A percentile compares a stretch with the other conserved stretches of the same genome.
Conservation (phyloP, 1,140 invertebrate genomes). For the Berghia stephanieae region DNA sequence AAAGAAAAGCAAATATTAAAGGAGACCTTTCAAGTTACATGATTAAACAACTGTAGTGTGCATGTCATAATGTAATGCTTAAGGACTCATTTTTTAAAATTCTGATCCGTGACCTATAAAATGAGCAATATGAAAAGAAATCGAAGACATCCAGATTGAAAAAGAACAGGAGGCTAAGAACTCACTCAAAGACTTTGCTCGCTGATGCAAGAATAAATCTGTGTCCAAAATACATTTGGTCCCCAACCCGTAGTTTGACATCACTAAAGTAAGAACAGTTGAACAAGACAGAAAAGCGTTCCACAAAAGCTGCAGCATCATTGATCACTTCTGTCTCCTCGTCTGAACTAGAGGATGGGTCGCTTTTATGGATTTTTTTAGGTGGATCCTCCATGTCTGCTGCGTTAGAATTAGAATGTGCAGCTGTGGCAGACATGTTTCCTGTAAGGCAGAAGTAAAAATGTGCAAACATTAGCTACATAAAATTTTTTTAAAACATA, state of each 20-base stretch:
- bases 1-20: too few species aligned
- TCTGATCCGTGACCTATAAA: neutral
- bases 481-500: too few species aligned
- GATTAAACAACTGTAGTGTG: too few species aligned
- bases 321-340: slow-evolving; percentile 35
- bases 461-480: too few species aligned
- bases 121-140: neutral
- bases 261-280: slow-evolving; percentile 51
- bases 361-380: slow-evolving; percentile 30
- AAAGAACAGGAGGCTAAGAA: neutral
- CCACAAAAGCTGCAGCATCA: slow-evolving; percentile 44
- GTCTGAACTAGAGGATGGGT: slow-evolving; percentile 18
- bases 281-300: slow-evolving; percentile 45
- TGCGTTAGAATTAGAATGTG: slow-evolving; percentile 8
- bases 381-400: slow-evolving; percentile 26
- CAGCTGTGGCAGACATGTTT: too few species aligned
- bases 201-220: slow-evolving; percentile 54
- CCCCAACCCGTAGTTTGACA: slow-evolving; percentile 47
- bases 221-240: slow-evolving; percentile 47
- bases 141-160: neutral
- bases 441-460: neutral
- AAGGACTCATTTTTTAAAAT: neutral
- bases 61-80: too few species aligned
- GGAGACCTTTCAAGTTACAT: too few species aligned
- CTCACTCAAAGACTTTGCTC: slow-evolving; percentile 63